Evolutionary conservation across 2,797 vertebrate species (phyloP).

Genomic region (Characodon lateralis): DNA sequence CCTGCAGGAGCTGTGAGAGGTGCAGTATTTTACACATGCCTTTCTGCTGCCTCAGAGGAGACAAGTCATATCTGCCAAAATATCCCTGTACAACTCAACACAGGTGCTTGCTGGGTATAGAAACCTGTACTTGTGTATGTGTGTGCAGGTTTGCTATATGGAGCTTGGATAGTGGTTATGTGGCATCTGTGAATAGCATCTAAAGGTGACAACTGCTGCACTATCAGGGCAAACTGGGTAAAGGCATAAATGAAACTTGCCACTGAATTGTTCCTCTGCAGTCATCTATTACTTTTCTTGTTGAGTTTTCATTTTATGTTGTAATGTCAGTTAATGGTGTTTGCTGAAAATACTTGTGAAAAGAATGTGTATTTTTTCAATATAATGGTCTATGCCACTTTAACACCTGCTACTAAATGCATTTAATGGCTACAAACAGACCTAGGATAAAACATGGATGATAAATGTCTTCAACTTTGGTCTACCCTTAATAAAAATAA

Average conservation of each 20-base stretch:
- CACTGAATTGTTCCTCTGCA: background rate
- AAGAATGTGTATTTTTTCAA: constrained; percentile 1
- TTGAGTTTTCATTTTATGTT: background rate
- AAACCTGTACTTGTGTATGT: constrained; percentile 13
- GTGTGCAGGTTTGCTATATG: constrained; percentile 9
- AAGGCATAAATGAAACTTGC: background rate
- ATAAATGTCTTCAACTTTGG: constrained; percentile 29
- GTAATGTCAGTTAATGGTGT: background rate
- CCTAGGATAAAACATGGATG: background rate
- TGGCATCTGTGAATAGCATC: constrained; percentile 3
- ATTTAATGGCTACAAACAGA: constrained; percentile 11
- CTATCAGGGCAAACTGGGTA: background rate
- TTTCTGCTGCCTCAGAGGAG: constrained; percentile 56
- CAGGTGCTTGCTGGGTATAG: constrained; percentile 15
- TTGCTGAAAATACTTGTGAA: background rate
- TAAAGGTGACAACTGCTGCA: background rate
- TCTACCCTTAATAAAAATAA: background rate
- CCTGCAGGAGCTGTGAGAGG: constrained; percentile 71
- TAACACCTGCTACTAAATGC: constrained; percentile 1
- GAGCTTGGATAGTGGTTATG: constrained; percentile 31
- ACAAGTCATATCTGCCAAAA: constrained; percentile 59
- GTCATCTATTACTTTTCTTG: background rate
- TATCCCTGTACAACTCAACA: constrained; percentile 38
- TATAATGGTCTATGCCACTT: background rate
- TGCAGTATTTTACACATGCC: constrained; percentile 71